Evolutionary conservation across 2,888 invertebrate genomes (phyloP).

Genomic region (Asteroscopus sphinx): DNA sequence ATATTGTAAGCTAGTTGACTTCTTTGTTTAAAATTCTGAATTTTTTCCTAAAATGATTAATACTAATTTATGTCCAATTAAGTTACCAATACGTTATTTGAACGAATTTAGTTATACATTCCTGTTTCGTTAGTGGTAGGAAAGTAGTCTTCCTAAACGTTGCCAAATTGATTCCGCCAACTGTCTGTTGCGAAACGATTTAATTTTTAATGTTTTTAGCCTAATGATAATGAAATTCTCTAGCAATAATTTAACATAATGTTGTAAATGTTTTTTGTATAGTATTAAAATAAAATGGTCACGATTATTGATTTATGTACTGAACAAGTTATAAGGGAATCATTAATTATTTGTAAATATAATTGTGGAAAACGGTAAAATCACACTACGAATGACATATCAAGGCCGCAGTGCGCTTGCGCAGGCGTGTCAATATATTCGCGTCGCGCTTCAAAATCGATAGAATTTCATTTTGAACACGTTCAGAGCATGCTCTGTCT

Average conservation of each 20-base stretch:
- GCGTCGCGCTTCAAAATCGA: slow-evolving; percentile 43
- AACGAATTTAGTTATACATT: slow-evolving; percentile 89
- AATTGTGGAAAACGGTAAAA: slow-evolving; percentile 63
- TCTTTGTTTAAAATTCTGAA: slow-evolving; percentile 77
- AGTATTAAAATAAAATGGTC: slow-evolving; percentile 79
- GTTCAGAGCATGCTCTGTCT: slow-evolving; percentile 5
- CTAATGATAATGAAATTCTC: slow-evolving; percentile 87
- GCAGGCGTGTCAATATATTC: slow-evolving; percentile 68
- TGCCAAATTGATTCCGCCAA: slow-evolving; percentile 89
- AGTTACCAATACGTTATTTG: slow-evolving; percentile 88
- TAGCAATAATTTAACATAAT: slow-evolving; percentile 87
- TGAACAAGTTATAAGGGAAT: slow-evolving; percentile 69
- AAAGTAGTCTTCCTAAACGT: slow-evolving; percentile 90
- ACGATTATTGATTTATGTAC: slow-evolving; percentile 76
- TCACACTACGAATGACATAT: slow-evolving; percentile 74
- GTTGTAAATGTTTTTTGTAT: slow-evolving; percentile 89
- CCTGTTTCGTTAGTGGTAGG: slow-evolving; percentile 89
- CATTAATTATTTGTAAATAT: slow-evolving; percentile 79
- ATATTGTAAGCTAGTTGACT: slow-evolving; percentile 79
- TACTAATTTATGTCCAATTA: slow-evolving; percentile 77
- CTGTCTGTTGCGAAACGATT: slow-evolving; percentile 86
- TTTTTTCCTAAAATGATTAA: slow-evolving; percentile 68
- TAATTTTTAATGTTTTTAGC: slow-evolving; percentile 82
- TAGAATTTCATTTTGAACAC: slow-evolving; percentile 9
- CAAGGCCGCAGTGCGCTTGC: slow-evolving; percentile 66